A percentile compares a stretch with the other conserved stretches of the same genome.
Evolutionary conservation across 2,113 vertebrate species (phyloP).

Genomic region (Oceanites oceanicus): DNA sequence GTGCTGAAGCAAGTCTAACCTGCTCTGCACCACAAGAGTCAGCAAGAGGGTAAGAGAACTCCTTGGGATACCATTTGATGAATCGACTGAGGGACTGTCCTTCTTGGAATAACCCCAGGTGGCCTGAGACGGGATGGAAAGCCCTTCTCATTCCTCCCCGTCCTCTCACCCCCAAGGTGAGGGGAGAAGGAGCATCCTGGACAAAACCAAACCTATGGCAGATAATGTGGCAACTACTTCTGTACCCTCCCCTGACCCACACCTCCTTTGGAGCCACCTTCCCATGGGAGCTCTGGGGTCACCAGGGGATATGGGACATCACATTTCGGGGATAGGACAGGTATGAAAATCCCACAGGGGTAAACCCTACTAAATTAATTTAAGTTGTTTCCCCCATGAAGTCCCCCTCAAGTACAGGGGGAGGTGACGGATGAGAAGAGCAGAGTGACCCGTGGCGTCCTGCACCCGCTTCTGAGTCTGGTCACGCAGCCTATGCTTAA

Average conservation of each 20-base stretch:
- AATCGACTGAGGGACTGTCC: not conserved
- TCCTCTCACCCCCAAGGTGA: not conserved
- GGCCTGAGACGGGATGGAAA: not conserved
- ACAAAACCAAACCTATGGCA: not conserved
- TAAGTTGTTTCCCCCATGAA: not conserved
- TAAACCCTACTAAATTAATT: not conserved
- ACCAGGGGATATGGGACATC: not conserved
- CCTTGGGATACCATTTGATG: not conserved
- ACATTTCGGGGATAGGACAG: not conserved
- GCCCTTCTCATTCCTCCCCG: not conserved
- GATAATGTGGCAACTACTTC: not conserved
- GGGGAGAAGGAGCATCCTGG: accelerated
- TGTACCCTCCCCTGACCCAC: not conserved
- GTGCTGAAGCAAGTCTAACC: not conserved
- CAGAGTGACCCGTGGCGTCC: not conserved
- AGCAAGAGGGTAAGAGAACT: not conserved
- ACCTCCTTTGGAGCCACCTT: not conserved
- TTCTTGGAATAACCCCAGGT: not conserved
- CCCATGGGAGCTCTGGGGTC: not conserved
- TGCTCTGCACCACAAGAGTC: not conserved
- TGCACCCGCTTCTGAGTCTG: not conserved
- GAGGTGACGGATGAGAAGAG: not conserved
- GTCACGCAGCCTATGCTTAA: not conserved
- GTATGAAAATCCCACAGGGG: not conserved
- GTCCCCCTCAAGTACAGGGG: not conserved